Evolutionary conservation across 2,113 vertebrate species (phyloP), one percentile per base, ranked within the genome.

Genomic region (Charina bottae): DNA sequence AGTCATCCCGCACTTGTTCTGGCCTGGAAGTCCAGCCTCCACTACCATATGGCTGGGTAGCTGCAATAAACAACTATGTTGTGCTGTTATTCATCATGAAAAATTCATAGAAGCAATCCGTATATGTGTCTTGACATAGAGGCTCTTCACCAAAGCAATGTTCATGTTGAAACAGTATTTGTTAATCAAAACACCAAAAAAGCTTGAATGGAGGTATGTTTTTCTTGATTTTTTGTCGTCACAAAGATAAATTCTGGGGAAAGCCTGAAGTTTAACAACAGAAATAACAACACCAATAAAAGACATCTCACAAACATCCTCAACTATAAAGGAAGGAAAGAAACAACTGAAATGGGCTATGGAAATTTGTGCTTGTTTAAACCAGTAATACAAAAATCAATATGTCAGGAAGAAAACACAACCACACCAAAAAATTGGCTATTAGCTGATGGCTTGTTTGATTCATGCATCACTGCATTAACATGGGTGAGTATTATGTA

Each of bases 111-210:
- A 49, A 85, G n/a, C 12, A 33, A 64, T 33, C 6, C 72, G 24
- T 42, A 64, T 62, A n/a, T 42, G 84, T 9, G 28, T 19, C 13
- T 37, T n/a, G 55, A 59, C 21, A n/a, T 59, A 23, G 55, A 53
- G 7, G 68, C 23, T 19, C 23, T 56, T 53, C 26, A 24, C 33
- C 49, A 37, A 33, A 87, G 46, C 7, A 37, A 53, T 93, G 28
- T 10, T 37, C 6, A 9, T 26, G 3, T 33, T 86, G 62, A 64
- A 53, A 90, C 17, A 37, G 24, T 54, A 37, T 54, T 1, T 19
- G 62, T 28, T 84, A 91, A 88, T 53, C 72, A 94, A 37, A 88
- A 89, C 9, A 90, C 91, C 85, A 60, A 37, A 93, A 37, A 59
- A 4, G 59, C 8, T 90, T 33, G 90, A 90, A 92, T 58, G n/a